phyloP scores from a whole-genome alignment of 2,888 invertebrate genomes.

The Lasioglossum morio region DNA sequence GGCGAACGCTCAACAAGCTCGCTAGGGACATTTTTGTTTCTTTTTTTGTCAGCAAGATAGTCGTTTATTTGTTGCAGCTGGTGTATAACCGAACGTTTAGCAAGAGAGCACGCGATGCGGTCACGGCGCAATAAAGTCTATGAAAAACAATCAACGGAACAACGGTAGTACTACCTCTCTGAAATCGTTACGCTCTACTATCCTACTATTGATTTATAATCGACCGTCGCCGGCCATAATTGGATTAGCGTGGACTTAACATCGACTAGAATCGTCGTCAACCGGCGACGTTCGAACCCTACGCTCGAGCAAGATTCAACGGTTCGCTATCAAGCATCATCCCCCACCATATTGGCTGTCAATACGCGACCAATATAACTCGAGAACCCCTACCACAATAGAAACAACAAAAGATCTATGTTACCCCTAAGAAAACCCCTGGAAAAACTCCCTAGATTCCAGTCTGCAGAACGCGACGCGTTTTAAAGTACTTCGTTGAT shows the following conservation, averaged over 20 bases:
- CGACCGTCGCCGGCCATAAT: conserved; percentile 44
- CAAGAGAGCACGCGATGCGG: conserved; percentile 74
- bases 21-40: not conserved
- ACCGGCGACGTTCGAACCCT: conserved; percentile 43
- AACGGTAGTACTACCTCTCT: conserved; percentile 81
- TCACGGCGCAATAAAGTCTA: conserved; percentile 83
- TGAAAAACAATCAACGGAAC: conserved; percentile 84
- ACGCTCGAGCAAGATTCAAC: conserved; percentile 33
- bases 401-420: not conserved
- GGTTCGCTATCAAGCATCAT: conserved; percentile 38
- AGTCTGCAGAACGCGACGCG: not conserved
- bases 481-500: not conserved
- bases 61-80: conserved; percentile 42
- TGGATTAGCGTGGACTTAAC: conserved; percentile 49
- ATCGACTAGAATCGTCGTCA: conserved; percentile 43
- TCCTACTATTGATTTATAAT: conserved; percentile 76
- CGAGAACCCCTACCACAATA: not conserved
- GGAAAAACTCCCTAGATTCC: not conserved
- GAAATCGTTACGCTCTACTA: conserved; percentile 79
- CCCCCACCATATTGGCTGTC: not conserved
- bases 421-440: not conserved
- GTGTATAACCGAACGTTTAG: conserved; percentile 43
- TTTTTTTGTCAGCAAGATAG: conserved; percentile 14
- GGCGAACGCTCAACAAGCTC: conserved; percentile 20
- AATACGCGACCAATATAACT: conserved; percentile 20